Base-by-base conservation (phyloP, 2,113 vertebrate genomes). In the Crotophaga sulcirostris region DNA sequence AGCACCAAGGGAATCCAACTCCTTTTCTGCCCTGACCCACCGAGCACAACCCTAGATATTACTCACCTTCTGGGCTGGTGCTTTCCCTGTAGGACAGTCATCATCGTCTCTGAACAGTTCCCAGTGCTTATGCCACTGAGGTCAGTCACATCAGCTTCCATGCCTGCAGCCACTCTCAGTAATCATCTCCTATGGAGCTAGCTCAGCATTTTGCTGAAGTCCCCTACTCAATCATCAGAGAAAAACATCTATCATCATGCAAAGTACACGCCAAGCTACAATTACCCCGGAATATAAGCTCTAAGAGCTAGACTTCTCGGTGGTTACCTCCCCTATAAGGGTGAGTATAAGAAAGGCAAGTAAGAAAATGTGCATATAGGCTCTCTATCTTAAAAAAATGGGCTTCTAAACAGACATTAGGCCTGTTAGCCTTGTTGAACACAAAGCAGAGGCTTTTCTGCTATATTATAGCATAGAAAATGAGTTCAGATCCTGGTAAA, bases 401-500 rank as follows among this genome's bases (percentile, higher is more conserved):
- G 4, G 54, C 16, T 47, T 34, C 78, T 31, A 72, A 44, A 28
- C 12, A 85, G 60, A 24, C 10, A 34, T 11, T 13, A 64, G 16
- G 25, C 2, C 40, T 55, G 36, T 81, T 38, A 44, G 13, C 28
- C 15, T 67, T 31, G 11, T 5, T 56, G 52, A 78, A 70, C 10
- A 40, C 7, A 4, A 0, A 52, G 36, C 28, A 82, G 70, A 62
- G 25, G 8, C 31, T 16, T 75, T 75, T 58, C 62, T 58, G 47
- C 12, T 5, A 0, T 7, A 11, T 26, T n/a, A 6, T 2, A 17
- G 9, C 2, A 17, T 2, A 45, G 60, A 60, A 31, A 64, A 76
- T 3, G 16, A 13, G 13, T 49, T 64, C 63, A 83, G 49, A 34
- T 7, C 4, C 19, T 20, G 59, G 31, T 13, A 42, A 33, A 75